phyloP scores from a whole-genome alignment of 2,113 vertebrate species.

The Callionymus lyra region DNA sequence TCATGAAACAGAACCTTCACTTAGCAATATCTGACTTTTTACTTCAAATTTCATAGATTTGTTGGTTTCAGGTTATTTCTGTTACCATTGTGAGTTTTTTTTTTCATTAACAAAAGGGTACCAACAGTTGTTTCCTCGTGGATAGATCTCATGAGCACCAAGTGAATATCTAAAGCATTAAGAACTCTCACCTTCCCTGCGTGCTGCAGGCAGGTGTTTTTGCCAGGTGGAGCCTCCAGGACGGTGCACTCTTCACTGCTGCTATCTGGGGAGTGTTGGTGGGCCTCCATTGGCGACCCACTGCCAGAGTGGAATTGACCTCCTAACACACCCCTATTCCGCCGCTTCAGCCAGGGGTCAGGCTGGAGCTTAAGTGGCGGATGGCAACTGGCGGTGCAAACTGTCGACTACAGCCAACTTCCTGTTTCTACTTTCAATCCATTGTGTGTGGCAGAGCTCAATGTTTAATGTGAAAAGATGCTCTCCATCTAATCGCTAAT shows the following conservation, averaged over 20 bases:
- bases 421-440: slow-evolving; percentile 12
- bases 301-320: slow-evolving; percentile 25
- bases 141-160: too few relatives aligned
- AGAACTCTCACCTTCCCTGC: slow-evolving; percentile 37
- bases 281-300: slow-evolving; percentile 47
- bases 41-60: too few relatives aligned
- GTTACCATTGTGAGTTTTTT: too few relatives aligned
- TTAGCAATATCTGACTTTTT: too few relatives aligned
- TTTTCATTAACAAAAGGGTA: too few relatives aligned
- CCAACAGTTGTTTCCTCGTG: too few relatives aligned
- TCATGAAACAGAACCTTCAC: too few relatives aligned
- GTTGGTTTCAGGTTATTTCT: too few relatives aligned
- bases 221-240: slow-evolving; percentile 55
- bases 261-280: slow-evolving; percentile 60
- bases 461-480: not conserved
- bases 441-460: not conserved
- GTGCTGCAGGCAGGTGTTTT: slow-evolving; percentile 47
- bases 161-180: too few relatives aligned
- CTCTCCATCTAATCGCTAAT: too few relatives aligned
- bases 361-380: not conserved
- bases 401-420: not conserved
- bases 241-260: slow-evolving; percentile 66
- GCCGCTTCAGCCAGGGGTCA: slow-evolving; percentile 25
- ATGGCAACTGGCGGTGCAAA: not conserved
- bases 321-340: slow-evolving; percentile 31